Base-by-base conservation (phyloP, 2,797 vertebrate genomes). In the Falco biarmicus region DNA sequence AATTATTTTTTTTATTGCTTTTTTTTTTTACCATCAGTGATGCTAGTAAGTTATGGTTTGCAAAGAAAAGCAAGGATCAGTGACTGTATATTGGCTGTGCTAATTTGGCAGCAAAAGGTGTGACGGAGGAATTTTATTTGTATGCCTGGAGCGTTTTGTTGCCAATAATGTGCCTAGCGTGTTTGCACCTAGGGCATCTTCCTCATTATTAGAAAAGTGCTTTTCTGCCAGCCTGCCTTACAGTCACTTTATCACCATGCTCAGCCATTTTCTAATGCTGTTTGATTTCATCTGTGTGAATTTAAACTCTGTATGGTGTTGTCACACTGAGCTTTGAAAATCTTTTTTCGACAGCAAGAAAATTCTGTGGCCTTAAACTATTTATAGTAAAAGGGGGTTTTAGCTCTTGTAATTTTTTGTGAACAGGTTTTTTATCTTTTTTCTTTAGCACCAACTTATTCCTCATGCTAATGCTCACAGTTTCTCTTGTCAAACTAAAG, bases 401-500 rank as follows among this genome's bases (percentile, higher is more conserved):
- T 91, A 93, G 77, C 43, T 92, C 66, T 74, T 87, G 39, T 26
- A 66, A 60, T 76, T 92, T 96, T 93, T 71, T 88, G 34, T 71
- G 78, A 80, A 60, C 32, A 31, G 51, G 1, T 51, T 78, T 90
- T 74, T 95, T 74, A 74, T 83, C 39, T 90, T 93, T 94, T 69
- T 64, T 84, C 56, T 84, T 89, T 77, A 93, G 12, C 29, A 80
- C 26, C 92, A 91, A 85, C 57, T 68, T 82, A 50, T 89, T 51
- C 31, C 39, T 95, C 84, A 83, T 82, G 51, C 12, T 87, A 96
- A 66, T 79, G 31, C 17, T 91, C 43, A 59, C 43, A 70, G 70
- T 93, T 95, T 89, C 61, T 85, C 60, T 87, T 89, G 65, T 94
- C 86, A 90, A 69, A 89, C 56, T 74, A 29, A 91, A 90, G 87